Evolutionary conservation across 2,888 invertebrate genomes (phyloP).

Genomic region (Ophioninae sp.): DNA sequence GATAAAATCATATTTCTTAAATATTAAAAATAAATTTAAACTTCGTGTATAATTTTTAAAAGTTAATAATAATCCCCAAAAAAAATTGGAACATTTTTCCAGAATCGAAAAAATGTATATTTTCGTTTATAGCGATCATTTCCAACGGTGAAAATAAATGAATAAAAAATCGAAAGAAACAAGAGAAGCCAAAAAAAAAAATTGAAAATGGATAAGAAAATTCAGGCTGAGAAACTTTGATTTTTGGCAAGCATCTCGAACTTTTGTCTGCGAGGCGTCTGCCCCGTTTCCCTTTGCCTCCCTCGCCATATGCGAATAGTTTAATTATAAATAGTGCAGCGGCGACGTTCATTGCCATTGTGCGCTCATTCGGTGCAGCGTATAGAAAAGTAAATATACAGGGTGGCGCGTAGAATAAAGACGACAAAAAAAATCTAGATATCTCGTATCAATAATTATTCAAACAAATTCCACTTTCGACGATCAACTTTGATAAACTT

Average conservation of each 20-base stretch:
- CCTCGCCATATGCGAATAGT: constrained; percentile 45
- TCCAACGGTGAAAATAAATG: background rate
- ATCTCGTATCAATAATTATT: too few species aligned
- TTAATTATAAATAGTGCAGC: constrained; percentile 62
- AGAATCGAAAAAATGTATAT: background rate
- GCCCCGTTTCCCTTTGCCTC: constrained; percentile 45
- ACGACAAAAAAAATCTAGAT: too few species aligned
- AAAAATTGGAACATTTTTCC: background rate
- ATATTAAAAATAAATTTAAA: too few species aligned
- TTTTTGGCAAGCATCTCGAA: constrained; percentile 64
- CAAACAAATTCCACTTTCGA: too few species aligned
- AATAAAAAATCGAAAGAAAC: background rate
- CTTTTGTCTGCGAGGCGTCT: constrained; percentile 73
- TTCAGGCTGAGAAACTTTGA: constrained; percentile 43
- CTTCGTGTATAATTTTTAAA: too few species aligned
- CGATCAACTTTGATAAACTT: too few species aligned
- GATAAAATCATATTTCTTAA: too few species aligned
- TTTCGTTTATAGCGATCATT: background rate
- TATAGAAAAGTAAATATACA: constrained; percentile 1
- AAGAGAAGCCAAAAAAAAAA: background rate
- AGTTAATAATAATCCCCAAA: too few species aligned
- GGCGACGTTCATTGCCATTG: constrained; percentile 69
- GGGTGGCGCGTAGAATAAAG: too few species aligned
- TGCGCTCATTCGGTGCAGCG: constrained; percentile 33
- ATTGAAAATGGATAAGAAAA: background rate